Conservation (phyloP, 2,888 invertebrate species). For the Eupithecia subumbrata region DNA sequence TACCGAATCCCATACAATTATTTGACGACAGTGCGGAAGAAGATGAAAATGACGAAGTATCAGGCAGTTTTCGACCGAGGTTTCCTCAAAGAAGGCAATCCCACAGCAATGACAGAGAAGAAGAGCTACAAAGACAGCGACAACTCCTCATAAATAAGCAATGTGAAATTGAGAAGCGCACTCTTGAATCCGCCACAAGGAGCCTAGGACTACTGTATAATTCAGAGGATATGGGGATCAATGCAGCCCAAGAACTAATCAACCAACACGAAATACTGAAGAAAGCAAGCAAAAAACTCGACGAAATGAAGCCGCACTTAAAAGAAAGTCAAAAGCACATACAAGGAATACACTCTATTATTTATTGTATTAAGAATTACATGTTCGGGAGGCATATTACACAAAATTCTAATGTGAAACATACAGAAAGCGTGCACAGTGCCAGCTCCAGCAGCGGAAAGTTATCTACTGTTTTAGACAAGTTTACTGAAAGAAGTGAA, state of each 20-base stretch:
- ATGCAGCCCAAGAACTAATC: slow-evolving; percentile 95
- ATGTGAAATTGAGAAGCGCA: slow-evolving; percentile 91
- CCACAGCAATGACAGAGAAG: slow-evolving; percentile 53
- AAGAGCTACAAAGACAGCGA: slow-evolving; percentile 85
- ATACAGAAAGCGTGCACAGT: background rate
- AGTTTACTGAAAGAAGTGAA: slow-evolving; percentile 4
- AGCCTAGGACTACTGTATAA: slow-evolving; percentile 92
- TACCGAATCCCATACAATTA: slow-evolving; percentile 17
- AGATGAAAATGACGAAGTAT: background rate
- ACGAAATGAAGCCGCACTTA: slow-evolving; percentile 94
- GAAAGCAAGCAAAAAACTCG: slow-evolving; percentile 93
- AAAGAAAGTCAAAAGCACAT: slow-evolving; percentile 96
- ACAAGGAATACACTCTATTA: slow-evolving; percentile 97
- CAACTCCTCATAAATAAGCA: slow-evolving; percentile 89
- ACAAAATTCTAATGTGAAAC: background rate
- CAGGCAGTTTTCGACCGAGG: slow-evolving; percentile 15
- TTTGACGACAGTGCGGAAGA: slow-evolving; percentile 18
- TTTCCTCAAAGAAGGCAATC: slow-evolving; percentile 16
- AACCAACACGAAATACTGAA: slow-evolving; percentile 95
- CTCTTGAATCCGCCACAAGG: slow-evolving; percentile 90
- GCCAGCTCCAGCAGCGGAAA: background rate
- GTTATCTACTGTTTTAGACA: background rate
- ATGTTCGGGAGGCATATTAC: slow-evolving; percentile 85
- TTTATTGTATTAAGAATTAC: slow-evolving; percentile 97
- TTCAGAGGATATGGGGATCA: slow-evolving; percentile 95